Evolutionary conservation across 2,888 invertebrate species (phyloP), one percentile per base, ranked within the genome.

Genomic region (Tetheella fluctuosa): DNA sequence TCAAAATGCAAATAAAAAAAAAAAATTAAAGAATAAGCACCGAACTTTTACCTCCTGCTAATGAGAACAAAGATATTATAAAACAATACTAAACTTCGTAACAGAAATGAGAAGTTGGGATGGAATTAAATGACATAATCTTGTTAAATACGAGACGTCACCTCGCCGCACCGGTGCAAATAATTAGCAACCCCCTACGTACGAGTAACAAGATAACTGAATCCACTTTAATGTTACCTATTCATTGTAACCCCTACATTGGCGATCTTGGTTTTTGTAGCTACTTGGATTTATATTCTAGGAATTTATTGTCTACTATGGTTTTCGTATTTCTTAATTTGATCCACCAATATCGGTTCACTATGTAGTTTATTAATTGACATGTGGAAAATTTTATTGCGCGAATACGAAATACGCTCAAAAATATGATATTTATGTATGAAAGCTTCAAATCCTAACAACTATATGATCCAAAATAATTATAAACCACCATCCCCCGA

Each of bases 401-500:
- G n/a, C n/a, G n/a, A n/a, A n/a, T 2, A 34, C 13, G 2, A 13
- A 34, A 3, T 7, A 34, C 2, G 8, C 0, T 0, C 13, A 7
- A 20, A 48, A 8, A 3, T 20, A 48, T 55, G 15, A 20, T 20
- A 59, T 61, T 37, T 52, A 25, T 52, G 54, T n/a, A n/a, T n/a
- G n/a, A n/a, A n/a, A n/a, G n/a, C n/a, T n/a, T n/a, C n/a, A n/a
- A n/a, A n/a, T 52, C 60, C 63, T 67, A 67, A 73, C 73, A 73
- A 75, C 71, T 77, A 70, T 77, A 73, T 71, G 75, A 79, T 79
- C 78, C 83, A 76, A 88, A 88, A 90, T 90, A 91, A 91, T 91
- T 90, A 89, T 79, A 79, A 81, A 70, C 79, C 84, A 77, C 82
- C 83, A 80, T 82, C 87, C 86, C 85, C 74, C 82, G 87, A 88